A percentile compares a stretch with the other conserved stretches of the same genome.
phyloP scores from a whole-genome alignment of 1,140 invertebrate species.

The Cepaea nemoralis region DNA sequence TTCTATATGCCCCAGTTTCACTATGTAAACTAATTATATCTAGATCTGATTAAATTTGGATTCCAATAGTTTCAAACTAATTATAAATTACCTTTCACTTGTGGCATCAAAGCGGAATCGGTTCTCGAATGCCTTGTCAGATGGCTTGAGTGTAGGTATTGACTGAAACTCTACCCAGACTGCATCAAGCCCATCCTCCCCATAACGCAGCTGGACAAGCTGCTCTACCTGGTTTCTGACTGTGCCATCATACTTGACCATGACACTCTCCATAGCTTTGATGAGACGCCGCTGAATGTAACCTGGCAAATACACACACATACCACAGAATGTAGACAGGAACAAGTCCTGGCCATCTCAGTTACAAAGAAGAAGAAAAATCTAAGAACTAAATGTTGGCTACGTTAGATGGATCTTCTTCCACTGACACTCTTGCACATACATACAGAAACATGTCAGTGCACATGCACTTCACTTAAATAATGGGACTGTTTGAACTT shows the following conservation, averaged over 20 bases:
- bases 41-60: too few species aligned
- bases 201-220: slow-evolving; percentile 97
- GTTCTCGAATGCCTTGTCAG: slow-evolving; percentile 94
- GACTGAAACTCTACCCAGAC: slow-evolving; percentile 96
- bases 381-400: slow-evolving; percentile 8
- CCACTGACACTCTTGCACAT: too few species aligned
- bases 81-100: slow-evolving; percentile 83
- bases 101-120: slow-evolving; percentile 96
- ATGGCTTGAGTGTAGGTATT: slow-evolving; percentile 94
- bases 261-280: slow-evolving; percentile 99
- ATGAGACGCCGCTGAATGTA: slow-evolving; percentile 99
- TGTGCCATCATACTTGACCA: slow-evolving; percentile 82
- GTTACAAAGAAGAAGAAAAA: background rate
- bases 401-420: too few species aligned
- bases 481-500: too few species aligned
- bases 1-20: too few species aligned
- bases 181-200: slow-evolving; percentile 96
- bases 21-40: too few species aligned
- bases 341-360: background rate
- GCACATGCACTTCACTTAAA: too few species aligned
- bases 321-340: background rate
- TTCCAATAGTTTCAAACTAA: too few species aligned
- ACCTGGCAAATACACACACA: slow-evolving; percentile 67
- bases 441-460: too few species aligned
- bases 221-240: slow-evolving; percentile 72